Base-by-base conservation (phyloP, 2,797 vertebrate species). In the Myotis findleyi region DNA sequence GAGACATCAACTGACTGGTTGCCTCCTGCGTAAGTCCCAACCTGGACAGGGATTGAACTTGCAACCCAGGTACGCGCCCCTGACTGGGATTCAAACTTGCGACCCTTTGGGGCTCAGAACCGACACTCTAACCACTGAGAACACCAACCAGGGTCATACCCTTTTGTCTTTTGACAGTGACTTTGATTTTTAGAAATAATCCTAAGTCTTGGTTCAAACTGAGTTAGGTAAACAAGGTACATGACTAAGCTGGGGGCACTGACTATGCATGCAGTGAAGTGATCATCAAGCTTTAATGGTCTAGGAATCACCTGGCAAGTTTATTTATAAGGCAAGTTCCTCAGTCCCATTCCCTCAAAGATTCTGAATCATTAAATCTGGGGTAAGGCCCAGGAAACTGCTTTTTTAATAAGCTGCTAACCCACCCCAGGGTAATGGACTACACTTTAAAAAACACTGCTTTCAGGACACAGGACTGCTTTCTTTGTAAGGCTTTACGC, bases 251-350 rank as follows among this genome's bases (percentile, higher is more conserved):
- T 83, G 68, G 33, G 62, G 68, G 53, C 41, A 71, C 10, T 95
- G 66, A 75, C 41, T 83, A 71, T 44, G 83, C 55, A 71, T 8
- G 14, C 53, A 85, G 27, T 75, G 25, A 53, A 85, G 27, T 69
- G 17, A 89, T 75, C 71, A 51, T 93, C 53, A 95, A 92, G 10
- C 51, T 90, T 84, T 64, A 77, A 44, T 68, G n/a, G 79, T 41
- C 33, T 71, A 89, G n/a, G 33, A 89, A 88, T 81, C 38, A 87
- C 18, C 72, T 38, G 71, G 23, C 47, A 47, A 93, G 23, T 91
- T 94, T 87, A 91, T 25, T 91, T 87, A 87, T 88, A 94, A 91
- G 81, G 38, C 38, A 96, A 92, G 41, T 76, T 93, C 86, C 75
- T 87, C 17, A 47, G 36, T 13, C 4, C 9, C n/a, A 92, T 76